A percentile compares a stretch with the other conserved stretches of the same genome.
Conservation (phyloP, 2,113 vertebrate species). For the Myotis yumanensis region DNA sequence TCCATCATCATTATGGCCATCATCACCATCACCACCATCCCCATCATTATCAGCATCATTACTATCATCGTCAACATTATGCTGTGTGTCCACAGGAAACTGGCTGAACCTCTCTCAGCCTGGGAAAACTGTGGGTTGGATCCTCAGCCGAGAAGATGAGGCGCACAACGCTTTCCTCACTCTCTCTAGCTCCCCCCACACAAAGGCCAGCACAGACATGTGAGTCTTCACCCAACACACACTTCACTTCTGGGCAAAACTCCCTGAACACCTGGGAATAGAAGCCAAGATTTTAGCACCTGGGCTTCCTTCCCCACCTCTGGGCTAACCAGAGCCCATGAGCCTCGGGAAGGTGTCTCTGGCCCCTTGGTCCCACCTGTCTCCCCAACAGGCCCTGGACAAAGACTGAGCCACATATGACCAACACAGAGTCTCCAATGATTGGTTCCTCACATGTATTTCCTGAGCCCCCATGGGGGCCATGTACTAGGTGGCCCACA, state of each 20-base stretch:
- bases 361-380: not conserved
- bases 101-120: not conserved
- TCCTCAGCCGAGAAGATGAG: not conserved
- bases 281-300: not conserved
- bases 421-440: not conserved
- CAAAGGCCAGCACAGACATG: not conserved
- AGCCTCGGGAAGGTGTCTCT: not conserved
- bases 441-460: not conserved
- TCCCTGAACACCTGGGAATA: not conserved
- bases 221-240: not conserved
- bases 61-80: accelerated
- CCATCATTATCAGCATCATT: not conserved
- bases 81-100: not conserved
- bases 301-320: not conserved
- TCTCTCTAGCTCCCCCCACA: not conserved
- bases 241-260: not conserved
- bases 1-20: too few species aligned
- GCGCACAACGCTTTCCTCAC: not conserved
- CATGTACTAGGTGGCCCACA: accelerated
- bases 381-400: not conserved
- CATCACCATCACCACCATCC: too few species aligned
- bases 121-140: not conserved
- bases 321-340: not conserved
- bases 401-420: not conserved
- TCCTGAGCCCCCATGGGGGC: not conserved